A percentile compares a stretch with the other conserved stretches of the same genome.
Evolutionary conservation across 2,797 vertebrate species (phyloP).

Genomic region (Microtus agrestis): DNA sequence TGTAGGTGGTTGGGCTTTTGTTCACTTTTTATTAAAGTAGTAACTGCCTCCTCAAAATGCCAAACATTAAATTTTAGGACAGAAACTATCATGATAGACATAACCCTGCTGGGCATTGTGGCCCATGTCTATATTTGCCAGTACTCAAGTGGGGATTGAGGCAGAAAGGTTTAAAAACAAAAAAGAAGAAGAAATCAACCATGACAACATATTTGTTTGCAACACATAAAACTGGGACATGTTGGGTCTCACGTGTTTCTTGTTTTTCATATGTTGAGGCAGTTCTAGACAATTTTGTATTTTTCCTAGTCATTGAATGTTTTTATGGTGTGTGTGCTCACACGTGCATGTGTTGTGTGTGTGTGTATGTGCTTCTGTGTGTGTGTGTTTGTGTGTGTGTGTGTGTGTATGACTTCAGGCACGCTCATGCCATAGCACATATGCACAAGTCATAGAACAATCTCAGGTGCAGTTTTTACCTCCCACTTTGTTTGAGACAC

Average conservation of each 20-base stretch:
- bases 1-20: not conserved
- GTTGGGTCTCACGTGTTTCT: not conserved
- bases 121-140: not conserved
- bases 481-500: not conserved
- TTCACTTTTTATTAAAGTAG: not conserved
- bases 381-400: not conserved
- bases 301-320: not conserved
- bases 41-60: slow-evolving; percentile 30
- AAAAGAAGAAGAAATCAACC: not conserved
- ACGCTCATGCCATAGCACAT: not conserved
- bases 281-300: not conserved
- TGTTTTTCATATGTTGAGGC: not conserved
- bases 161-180: not conserved
- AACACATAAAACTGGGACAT: not conserved
- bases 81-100: not conserved
- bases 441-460: not conserved
- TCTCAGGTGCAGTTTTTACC: not conserved
- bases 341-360: not conserved
- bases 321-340: not conserved
- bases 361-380: not conserved
- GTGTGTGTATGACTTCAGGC: not conserved
- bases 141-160: not conserved
- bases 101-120: not conserved
- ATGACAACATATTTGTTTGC: not conserved
- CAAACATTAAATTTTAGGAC: slow-evolving; percentile 36